Evolutionary conservation across 2,113 vertebrate genomes (phyloP).

Genomic region (Corythornis vintsioides): DNA sequence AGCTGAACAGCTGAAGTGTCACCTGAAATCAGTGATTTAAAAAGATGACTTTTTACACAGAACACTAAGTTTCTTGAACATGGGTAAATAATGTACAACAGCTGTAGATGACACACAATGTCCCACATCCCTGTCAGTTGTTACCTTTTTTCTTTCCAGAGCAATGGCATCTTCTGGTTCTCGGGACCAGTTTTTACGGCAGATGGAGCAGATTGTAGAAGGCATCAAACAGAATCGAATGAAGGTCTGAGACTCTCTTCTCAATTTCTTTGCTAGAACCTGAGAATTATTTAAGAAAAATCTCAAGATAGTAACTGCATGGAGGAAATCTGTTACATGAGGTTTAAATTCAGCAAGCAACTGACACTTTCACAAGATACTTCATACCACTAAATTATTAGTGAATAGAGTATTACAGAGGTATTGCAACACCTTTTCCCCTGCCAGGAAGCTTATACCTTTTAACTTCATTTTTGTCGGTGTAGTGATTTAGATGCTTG

Average conservation of each 20-base stretch:
- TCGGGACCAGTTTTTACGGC: conserved; percentile 94
- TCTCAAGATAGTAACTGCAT: not conserved
- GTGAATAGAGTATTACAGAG: not conserved
- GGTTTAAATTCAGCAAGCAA: not conserved
- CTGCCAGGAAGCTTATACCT: not conserved
- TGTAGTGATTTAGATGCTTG: not conserved
- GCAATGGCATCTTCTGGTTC: conserved; percentile 93
- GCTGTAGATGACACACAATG: not conserved
- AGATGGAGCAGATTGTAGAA: conserved; percentile 99
- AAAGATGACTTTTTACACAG: not conserved
- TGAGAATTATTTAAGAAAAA: not conserved
- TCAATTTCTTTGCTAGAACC: not conserved
- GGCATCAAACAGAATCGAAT: conserved; percentile 96
- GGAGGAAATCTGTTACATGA: not conserved
- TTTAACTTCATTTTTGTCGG: not conserved
- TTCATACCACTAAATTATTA: not conserved
- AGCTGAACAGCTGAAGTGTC: not conserved
- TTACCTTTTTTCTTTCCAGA: conserved; percentile 71
- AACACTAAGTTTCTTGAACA: not conserved
- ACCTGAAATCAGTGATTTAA: not conserved
- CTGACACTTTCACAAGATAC: not conserved
- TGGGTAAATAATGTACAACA: not conserved
- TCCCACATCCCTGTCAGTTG: not conserved
- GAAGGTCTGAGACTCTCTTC: conserved; percentile 80
- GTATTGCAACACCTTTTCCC: not conserved